Conservation (phyloP, 2,888 invertebrate species). For the Dexiosoma caninum region DNA sequence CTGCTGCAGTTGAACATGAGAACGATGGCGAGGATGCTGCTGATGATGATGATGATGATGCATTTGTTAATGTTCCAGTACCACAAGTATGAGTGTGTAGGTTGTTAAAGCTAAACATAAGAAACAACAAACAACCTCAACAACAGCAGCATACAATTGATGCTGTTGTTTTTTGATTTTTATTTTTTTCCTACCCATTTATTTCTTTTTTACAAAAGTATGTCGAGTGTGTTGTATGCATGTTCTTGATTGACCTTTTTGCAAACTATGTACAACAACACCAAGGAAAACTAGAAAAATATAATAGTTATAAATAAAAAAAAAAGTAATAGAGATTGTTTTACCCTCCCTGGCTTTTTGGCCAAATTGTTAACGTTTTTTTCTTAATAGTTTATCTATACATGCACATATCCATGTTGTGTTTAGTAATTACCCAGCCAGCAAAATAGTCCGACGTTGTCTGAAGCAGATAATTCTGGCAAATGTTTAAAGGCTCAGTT, state of each 20-base stretch:
- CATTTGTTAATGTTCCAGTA: conserved; percentile 39
- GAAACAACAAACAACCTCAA: conserved; percentile 44
- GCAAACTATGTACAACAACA: conserved; percentile 20
- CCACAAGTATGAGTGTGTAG: conserved; percentile 38
- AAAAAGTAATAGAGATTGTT: background rate
- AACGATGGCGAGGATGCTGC: background rate
- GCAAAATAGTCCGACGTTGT: too few species aligned
- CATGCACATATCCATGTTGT: conserved; percentile 21
- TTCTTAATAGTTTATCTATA: background rate
- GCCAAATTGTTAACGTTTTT: background rate
- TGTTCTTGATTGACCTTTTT: conserved; percentile 63
- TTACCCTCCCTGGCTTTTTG: background rate
- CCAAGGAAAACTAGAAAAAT: background rate
- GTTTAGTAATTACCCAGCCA: conserved; percentile 50
- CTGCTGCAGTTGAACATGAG: conserved; percentile 7
- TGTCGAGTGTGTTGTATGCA: conserved; percentile 52
- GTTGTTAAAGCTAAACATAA: conserved; percentile 51
- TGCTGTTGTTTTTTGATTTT: conserved; percentile 21
- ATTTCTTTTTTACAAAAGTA: conserved; percentile 13
- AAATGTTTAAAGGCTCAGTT: too few species aligned
- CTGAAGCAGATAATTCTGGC: too few species aligned
- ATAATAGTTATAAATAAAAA: background rate
- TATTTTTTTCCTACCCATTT: background rate
- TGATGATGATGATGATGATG: conserved; percentile 34
- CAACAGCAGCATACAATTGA: conserved; percentile 41